Base-by-base conservation (phyloP, 2,113 vertebrate genomes). In the Gymnocephalus cernua region DNA sequence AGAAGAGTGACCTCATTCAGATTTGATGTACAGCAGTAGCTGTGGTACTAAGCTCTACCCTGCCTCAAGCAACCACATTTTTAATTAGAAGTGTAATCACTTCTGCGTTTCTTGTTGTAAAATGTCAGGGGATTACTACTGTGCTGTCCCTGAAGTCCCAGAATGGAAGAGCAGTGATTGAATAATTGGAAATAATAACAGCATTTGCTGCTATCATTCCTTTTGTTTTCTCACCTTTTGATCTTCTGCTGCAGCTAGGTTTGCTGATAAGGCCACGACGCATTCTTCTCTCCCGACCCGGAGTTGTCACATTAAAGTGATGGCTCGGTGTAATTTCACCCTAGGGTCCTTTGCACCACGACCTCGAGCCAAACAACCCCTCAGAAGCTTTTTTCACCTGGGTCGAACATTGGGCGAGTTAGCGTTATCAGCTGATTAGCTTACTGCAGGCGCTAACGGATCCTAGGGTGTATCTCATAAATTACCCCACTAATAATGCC, bases 21-120 rank as follows among this genome's bases (percentile, higher is more conserved):
- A 38, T 68, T 56, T 50, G 65, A 29, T 48, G 74, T 76, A 47
- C 32, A 57, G 38, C 76, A 25, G 79, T 64, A 48, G 32, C 45
- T 51, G 61, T 71, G 23, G 11, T 50, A 16, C 27, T 45, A 29
- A 83, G 74, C 72, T 74, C 41, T 35, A 64, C 41, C 32, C 41
- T 32, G 66, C 86, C 75, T 72, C 48, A 35, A 65, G 84, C 74
- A 67, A 27, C 15, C 21, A 54, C 25, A 87, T 69, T 76, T 70
- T 38, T 83, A 91, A 90, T 90, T 77, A 85, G 57, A 89, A 87
- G 87, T 79, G 80, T 88, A 90, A 90, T 93, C 79, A 81, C 32
- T 41, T 32, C 74, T 5, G 66, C n/a, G 21, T 82, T 59, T n/a
- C 70, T 72, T 82, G 50, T 70, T 78, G 62, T 81, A 67, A 72